Percentiles rank a stretch among this genome's conserved stretches.
Conservation (phyloP, 2,113 vertebrate genomes). For the Grammomys dolichurus region DNA sequence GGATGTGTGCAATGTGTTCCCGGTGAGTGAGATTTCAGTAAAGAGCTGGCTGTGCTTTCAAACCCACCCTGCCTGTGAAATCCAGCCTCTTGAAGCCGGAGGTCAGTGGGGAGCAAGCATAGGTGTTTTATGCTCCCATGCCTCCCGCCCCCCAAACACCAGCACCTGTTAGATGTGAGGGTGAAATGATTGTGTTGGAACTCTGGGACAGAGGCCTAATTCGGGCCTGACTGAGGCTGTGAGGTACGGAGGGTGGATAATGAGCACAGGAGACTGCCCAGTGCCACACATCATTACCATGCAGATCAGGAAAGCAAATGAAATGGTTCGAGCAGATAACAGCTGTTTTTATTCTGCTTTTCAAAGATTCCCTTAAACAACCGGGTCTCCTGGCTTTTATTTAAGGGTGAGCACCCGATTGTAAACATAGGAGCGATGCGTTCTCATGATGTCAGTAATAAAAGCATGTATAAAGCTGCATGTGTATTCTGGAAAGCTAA, state of each 20-base stretch:
- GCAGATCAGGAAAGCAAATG: conserved; percentile 80
- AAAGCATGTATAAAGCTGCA: conserved; percentile 87
- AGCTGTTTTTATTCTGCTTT: conserved; percentile 87
- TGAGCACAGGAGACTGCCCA: conserved; percentile 79
- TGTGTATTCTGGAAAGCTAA: conserved; percentile 88
- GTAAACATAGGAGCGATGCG: conserved; percentile 85
- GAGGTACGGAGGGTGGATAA: conserved; percentile 75
- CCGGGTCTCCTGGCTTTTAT: conserved; percentile 83
- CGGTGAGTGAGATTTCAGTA: conserved; percentile 77
- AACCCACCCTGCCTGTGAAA: conserved; percentile 75
- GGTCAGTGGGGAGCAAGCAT: conserved; percentile 71
- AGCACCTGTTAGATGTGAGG: conserved; percentile 79
- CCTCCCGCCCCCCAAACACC: conserved; percentile 70
- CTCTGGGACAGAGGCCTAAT: conserved; percentile 63
- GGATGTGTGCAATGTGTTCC: conserved; percentile 81
- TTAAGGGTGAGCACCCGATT: conserved; percentile 86
- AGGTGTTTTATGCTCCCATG: conserved; percentile 70
- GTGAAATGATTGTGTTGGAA: conserved; percentile 75
- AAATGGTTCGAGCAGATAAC: conserved; percentile 86
- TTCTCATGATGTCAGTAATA: conserved; percentile 90
- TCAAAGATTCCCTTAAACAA: conserved; percentile 84
- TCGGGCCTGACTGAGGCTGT: conserved; percentile 78
- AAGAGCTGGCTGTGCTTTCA: conserved; percentile 79
- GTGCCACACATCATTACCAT: conserved; percentile 85
- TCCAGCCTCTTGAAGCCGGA: conserved; percentile 65